A percentile compares a stretch with the other conserved stretches of the same genome.
Conservation (phyloP, 2,113 vertebrate genomes). For the Noturus placidus region DNA sequence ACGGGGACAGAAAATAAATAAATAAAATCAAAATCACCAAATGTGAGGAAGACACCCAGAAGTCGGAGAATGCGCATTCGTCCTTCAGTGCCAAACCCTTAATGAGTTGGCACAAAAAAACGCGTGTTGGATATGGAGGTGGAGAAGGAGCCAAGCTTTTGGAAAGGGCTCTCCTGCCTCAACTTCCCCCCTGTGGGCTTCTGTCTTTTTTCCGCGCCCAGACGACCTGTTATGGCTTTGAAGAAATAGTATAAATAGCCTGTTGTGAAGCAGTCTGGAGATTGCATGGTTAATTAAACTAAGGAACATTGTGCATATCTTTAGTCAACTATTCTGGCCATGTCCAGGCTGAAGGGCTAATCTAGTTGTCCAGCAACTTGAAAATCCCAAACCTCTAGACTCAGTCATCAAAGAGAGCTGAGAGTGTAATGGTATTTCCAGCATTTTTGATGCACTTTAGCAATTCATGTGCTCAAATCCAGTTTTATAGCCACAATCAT, state of each 20-base stretch:
- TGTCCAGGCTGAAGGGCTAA: neutral
- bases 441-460: neutral
- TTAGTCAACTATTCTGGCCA: neutral
- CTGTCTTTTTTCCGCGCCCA: slow-evolving; percentile 6
- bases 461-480: neutral
- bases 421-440: neutral
- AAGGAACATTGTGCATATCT: slow-evolving; percentile 27
- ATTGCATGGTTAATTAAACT: slow-evolving; percentile 42
- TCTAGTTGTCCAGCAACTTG: neutral
- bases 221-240: neutral
- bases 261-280: slow-evolving; percentile 34
- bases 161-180: slow-evolving; percentile 18
- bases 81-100: slow-evolving; percentile 29
- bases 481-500: neutral
- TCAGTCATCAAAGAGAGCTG: neutral
- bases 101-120: slow-evolving; percentile 41
- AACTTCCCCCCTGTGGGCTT: neutral
- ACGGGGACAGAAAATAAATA: slow-evolving; percentile 37
- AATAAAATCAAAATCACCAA: neutral
- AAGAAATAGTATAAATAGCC: neutral
- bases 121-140: neutral
- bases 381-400: neutral
- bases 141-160: neutral
- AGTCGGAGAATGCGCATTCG: neutral
- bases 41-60: slow-evolving; percentile 17